Evolutionary conservation across 2,113 vertebrate species (phyloP).

Genomic region (Clarias magur): DNA sequence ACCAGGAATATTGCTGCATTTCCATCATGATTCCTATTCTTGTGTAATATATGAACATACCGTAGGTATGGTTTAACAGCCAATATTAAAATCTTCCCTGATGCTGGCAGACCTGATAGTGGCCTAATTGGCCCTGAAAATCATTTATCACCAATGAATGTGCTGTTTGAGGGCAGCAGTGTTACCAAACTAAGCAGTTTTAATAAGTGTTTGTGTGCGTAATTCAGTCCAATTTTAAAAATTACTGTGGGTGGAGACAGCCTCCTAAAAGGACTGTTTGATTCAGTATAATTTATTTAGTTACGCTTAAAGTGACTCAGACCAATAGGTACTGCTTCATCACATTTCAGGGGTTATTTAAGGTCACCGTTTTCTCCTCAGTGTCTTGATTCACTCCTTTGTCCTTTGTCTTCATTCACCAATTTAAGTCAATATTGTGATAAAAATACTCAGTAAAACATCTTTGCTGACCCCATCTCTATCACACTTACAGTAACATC

Average conservation of each 20-base stretch:
- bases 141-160: constrained; percentile 11
- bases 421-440: background rate
- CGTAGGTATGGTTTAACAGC: constrained; percentile 17
- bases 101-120: constrained; percentile 32
- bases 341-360: constrained; percentile 1
- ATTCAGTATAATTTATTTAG: background rate
- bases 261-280: background rate
- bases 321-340: background rate
- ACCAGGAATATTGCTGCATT: constrained; percentile 5
- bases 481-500: constrained; percentile 56
- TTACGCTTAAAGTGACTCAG: background rate
- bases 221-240: constrained; percentile 9
- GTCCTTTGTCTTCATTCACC: background rate
- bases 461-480: constrained; percentile 65
- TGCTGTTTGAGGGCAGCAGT: background rate
- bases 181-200: constrained; percentile 14
- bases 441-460: constrained; percentile 58
- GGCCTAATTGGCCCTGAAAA: constrained; percentile 25
- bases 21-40: constrained; percentile 12
- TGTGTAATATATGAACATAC: constrained; percentile 4
- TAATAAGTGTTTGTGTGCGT: background rate
- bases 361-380: background rate
- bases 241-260: background rate
- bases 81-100: constrained; percentile 17
- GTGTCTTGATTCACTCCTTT: background rate